phyloP scores from a whole-genome alignment of 2,888 invertebrate species.

The Hyppa rectilinea region DNA sequence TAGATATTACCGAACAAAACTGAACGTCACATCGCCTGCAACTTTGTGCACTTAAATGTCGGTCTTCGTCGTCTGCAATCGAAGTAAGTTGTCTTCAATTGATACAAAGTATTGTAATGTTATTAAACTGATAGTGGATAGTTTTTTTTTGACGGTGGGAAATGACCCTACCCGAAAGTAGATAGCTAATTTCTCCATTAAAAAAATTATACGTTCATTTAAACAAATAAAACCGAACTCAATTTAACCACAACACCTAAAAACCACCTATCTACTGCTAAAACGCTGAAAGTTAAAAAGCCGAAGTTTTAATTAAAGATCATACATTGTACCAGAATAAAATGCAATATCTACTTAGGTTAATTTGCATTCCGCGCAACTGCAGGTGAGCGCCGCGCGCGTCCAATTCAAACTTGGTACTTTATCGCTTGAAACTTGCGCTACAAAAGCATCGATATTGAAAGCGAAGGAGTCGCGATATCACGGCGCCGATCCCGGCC shows the following conservation, averaged over 20 bases:
- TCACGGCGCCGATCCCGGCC: constrained; percentile 19
- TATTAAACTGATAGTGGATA: background rate
- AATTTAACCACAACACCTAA: background rate
- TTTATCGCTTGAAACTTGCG: constrained; percentile 46
- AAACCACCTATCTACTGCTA: too few relatives aligned
- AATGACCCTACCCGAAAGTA: too few relatives aligned
- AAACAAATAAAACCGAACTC: background rate
- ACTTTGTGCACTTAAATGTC: background rate
- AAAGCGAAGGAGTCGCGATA: constrained; percentile 40
- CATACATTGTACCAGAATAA: constrained; percentile 11
- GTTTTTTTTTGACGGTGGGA: too few relatives aligned
- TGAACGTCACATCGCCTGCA: background rate
- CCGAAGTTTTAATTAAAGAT: constrained; percentile 30
- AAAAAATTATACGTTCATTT: background rate
- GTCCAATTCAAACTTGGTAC: constrained; percentile 47
- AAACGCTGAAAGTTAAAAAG: background rate
- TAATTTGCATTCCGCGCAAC: constrained; percentile 49
- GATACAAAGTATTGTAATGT: background rate
- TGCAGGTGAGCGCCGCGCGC: constrained; percentile 44
- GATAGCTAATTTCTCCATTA: background rate
- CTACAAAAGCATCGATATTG: constrained; percentile 42
- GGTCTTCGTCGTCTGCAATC: background rate
- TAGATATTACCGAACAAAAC: background rate
- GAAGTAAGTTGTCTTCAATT: background rate
- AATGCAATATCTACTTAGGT: constrained; percentile 39